Base-by-base conservation (phyloP, 2,113 vertebrate species). In the Clarias batrachus region DNA sequence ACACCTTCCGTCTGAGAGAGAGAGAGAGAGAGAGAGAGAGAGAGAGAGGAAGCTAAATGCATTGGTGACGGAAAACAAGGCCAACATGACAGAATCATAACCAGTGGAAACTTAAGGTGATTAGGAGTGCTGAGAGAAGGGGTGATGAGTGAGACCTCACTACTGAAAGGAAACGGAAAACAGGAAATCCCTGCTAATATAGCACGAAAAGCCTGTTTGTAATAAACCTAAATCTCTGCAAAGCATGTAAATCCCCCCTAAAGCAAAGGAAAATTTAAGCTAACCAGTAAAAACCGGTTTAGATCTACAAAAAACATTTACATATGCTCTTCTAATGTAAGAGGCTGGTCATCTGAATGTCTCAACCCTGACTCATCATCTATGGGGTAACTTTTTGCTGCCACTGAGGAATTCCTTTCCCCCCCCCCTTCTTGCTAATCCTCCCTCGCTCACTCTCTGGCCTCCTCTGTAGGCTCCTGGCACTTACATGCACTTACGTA, bases 401-500 rank as follows among this genome's bases (percentile, higher is more conserved):
- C 48, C 4, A 65, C 14, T 68, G 7, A 82, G 4, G 12, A 27
- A 54, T 2, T n/a, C n/a, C 19, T 71, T 63, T 27, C 57, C n/a
- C 13, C 33, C 33, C 21, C 25, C 19, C 82, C 63, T 78, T 80
- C 76, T 68, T 11, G 16, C 83, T 70, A 52, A 57, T 54, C 19
- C 77, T 78, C 48, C 37, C 41, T 87, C 17, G n/a, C 74, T 85
- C 19, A 70, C 81, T 71, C 16, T 56, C 71, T 86, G 57, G 65
- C n/a, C 27, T 81, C 73, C 87, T 86, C 57, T 68, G 86, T 63
- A 56, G 25, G 41, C 23, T 85, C 89, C 81, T 88, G 89, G 37
- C 93, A 96, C 95, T 96, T 96, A 96, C 96, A 95, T 93, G 94
- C 94, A 97, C 98, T 97, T 97, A 99, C 98, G 94, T 97, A 95